Evolutionary conservation across 1,140 invertebrate species (phyloP), one percentile per base, ranked within the genome.

Genomic region (Trichonephila inaurata): DNA sequence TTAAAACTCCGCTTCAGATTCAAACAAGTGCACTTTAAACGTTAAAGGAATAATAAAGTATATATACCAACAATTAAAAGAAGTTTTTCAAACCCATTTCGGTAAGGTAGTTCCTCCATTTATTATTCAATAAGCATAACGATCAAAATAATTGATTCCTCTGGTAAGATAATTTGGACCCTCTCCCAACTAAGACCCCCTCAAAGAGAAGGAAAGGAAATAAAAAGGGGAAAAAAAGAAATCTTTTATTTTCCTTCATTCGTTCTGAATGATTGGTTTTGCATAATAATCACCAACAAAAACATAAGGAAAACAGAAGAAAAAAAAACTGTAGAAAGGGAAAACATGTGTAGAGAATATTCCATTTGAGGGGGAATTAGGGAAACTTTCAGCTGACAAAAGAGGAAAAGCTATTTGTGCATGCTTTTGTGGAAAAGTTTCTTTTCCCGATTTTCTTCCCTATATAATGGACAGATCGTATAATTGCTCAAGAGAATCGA

Each of bases 401-500:
- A 40, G 28, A 21, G 72, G 72, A 77, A 77, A 77, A 77, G 72
- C 72, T 77, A 77, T 77, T 77, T 77, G 72, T 77, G 88, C 62
- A 51, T 77, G 69, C 88, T 28, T 72, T 89, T 89, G 66, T 51
- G 40, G 83, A 82, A 72, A 82, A 33, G 89, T 82, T 91, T 91
- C 64, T 64, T 64, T 62, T 19, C 24, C 16, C 33, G 40, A 60
- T 82, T 91, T 69, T 40, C 51, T 81, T 91, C 40, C 89, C 61
- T 6, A 64, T 72, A 69, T 82, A 91, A 91, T 91, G 89, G 89
- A 91, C 72, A 62, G 77, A 91, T 82, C 69, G 89, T 44, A 72
- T 91, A 91, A 91, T 91, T 91, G 89, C 64, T 91, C 33, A 58
- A 44, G 82, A 91, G 89, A 90, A 90, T 72, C n/a, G 66, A 90